Conservation (phyloP, 2,113 vertebrate genomes). For the Glaucomys volans region DNA sequence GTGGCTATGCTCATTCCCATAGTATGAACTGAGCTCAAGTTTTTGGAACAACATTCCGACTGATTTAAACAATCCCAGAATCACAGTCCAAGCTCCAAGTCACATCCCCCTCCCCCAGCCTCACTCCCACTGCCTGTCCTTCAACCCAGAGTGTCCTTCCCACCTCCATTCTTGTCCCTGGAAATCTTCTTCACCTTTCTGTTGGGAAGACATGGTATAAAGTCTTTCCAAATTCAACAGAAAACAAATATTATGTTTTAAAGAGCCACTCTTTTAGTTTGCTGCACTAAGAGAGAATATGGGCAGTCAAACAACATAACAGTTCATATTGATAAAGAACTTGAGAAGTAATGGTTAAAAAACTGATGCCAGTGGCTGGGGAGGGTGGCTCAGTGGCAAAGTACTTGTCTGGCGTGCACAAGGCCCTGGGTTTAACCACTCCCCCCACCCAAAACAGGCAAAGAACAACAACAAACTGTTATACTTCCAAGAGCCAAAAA, state of each 20-base stretch:
- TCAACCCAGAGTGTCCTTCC: background rate
- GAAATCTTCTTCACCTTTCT: background rate
- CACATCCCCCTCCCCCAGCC: background rate
- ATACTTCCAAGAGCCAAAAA: background rate
- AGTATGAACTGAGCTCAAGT: constrained; percentile 2
- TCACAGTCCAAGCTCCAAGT: background rate
- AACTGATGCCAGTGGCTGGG: background rate
- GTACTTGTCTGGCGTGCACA: background rate
- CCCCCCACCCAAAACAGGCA: background rate
- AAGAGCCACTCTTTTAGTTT: background rate
- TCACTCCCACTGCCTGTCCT: background rate
- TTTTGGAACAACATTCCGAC: background rate
- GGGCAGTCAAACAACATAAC: background rate
- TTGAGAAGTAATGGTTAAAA: background rate
- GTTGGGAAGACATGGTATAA: too few species aligned
- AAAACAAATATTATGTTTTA: background rate
- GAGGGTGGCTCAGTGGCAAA: background rate
- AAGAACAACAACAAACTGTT: background rate
- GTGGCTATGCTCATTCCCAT: constrained; percentile 14
- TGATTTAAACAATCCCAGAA: constrained; percentile 30
- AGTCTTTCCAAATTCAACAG: background rate
- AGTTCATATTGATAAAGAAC: background rate
- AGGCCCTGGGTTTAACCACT: too few species aligned
- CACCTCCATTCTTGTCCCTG: background rate
- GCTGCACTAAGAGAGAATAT: background rate